Conservation (phyloP, 2,797 vertebrate genomes). For the Anabas testudineus region DNA sequence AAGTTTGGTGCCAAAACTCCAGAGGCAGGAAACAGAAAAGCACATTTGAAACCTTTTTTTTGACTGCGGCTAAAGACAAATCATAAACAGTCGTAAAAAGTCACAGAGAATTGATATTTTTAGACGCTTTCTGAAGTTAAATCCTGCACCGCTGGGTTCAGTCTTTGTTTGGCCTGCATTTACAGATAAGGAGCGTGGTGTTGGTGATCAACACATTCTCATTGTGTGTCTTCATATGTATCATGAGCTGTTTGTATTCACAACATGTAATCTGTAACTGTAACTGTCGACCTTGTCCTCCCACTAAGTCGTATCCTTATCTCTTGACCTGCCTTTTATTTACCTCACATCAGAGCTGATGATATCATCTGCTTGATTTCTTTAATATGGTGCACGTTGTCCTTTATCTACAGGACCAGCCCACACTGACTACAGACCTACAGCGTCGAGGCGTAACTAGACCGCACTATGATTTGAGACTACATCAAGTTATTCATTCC, state of each 20-base stretch:
- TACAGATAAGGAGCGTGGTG: background rate
- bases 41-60: background rate
- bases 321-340: conserved; percentile 10
- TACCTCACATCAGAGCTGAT: background rate
- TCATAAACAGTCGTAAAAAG: too few species aligned
- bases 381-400: too few species aligned
- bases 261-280: background rate
- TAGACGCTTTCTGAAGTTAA: background rate
- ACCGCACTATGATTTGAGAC: background rate
- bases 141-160: background rate
- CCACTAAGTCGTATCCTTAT: background rate
- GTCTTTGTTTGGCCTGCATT: background rate
- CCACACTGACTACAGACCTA: background rate
- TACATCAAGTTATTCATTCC: background rate
- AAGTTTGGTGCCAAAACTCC: background rate
- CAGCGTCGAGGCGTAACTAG: conserved; percentile 5
- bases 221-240: background rate
- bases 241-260: background rate
- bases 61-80: too few species aligned
- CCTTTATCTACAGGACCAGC: background rate
- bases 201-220: too few species aligned
- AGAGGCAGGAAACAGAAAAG: background rate
- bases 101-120: too few species aligned
- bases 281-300: background rate
- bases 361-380: too few species aligned